Evolutionary conservation across 2,113 vertebrate genomes (phyloP).

Genomic region (Halichoeres trimaculatus): DNA sequence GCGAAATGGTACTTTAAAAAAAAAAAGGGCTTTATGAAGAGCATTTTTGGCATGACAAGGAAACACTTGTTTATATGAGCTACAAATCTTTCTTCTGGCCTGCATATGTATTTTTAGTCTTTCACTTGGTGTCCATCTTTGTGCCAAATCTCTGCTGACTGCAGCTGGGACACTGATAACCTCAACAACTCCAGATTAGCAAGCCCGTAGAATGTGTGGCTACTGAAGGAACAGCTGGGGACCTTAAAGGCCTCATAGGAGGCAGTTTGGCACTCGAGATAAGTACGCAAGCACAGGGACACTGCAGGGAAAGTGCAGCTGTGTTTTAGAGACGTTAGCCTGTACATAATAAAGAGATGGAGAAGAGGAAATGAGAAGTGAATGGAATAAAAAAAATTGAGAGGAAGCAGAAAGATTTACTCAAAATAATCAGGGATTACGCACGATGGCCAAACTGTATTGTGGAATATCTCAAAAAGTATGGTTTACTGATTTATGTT

Average conservation of each 20-base stretch:
- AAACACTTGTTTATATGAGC: too few relatives aligned
- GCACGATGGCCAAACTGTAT: conserved; percentile 4
- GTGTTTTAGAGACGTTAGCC: neutral
- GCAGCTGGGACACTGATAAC: conserved; percentile 11
- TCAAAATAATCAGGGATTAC: conserved; percentile 32
- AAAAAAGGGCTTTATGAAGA: too few relatives aligned
- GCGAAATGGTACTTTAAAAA: too few relatives aligned
- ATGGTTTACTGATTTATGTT: neutral
- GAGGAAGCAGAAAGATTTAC: conserved; percentile 39
- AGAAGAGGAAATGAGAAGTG: conserved; percentile 45
- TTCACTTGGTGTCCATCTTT: neutral
- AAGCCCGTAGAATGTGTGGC: neutral
- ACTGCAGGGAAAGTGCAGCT: conserved; percentile 5
- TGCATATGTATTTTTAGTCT: neutral
- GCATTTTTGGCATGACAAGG: too few relatives aligned
- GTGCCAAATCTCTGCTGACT: conserved; percentile 25
- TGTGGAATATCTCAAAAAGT: conserved; percentile 1
- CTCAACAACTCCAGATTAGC: conserved; percentile 19
- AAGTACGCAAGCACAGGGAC: neutral
- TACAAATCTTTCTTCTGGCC: too few relatives aligned
- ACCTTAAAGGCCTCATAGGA: conserved; percentile 17
- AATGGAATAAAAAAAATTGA: conserved; percentile 22
- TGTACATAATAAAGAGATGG: neutral
- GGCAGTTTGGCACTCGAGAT: neutral
- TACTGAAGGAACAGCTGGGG: conserved; percentile 16